Evolutionary conservation across 2,888 invertebrate genomes (phyloP).

Genomic region (Agapetus fuscipes): DNA sequence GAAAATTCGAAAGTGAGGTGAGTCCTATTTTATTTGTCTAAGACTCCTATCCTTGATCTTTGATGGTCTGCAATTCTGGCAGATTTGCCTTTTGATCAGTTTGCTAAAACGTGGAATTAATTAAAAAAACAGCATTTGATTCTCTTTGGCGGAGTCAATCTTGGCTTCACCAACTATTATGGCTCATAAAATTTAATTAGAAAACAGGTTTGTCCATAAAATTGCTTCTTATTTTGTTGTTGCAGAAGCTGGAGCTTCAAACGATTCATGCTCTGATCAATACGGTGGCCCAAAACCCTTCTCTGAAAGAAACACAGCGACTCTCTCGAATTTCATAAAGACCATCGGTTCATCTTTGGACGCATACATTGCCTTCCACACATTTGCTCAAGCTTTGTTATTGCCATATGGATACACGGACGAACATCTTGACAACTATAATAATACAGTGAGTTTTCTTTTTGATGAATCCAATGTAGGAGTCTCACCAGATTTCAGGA

Average conservation of each 20-base stretch:
- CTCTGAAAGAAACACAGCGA: constrained; percentile 46
- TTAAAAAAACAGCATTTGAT: too few species aligned
- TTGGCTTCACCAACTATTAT: too few species aligned
- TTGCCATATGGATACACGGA: constrained; percentile 40
- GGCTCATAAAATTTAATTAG: not conserved
- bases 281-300: constrained; percentile 42
- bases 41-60: too few species aligned
- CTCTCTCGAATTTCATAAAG: constrained; percentile 32
- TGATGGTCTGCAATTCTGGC: too few species aligned
- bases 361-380: constrained; percentile 48
- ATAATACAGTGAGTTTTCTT: constrained; percentile 31
- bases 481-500: too few species aligned
- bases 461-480: too few species aligned
- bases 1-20: too few species aligned
- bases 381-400: constrained; percentile 44
- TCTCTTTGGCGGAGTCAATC: too few species aligned
- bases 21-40: too few species aligned
- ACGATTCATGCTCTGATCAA: constrained; percentile 38
- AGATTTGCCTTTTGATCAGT: too few species aligned
- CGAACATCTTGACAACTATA: constrained; percentile 31
- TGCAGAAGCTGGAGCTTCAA: constrained; percentile 34
- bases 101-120: too few species aligned
- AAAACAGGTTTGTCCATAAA: not conserved
- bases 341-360: constrained; percentile 29
- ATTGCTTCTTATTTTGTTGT: not conserved